Evolutionary conservation across 1,140 invertebrate species (phyloP).

Genomic region (Patella vulgata): DNA sequence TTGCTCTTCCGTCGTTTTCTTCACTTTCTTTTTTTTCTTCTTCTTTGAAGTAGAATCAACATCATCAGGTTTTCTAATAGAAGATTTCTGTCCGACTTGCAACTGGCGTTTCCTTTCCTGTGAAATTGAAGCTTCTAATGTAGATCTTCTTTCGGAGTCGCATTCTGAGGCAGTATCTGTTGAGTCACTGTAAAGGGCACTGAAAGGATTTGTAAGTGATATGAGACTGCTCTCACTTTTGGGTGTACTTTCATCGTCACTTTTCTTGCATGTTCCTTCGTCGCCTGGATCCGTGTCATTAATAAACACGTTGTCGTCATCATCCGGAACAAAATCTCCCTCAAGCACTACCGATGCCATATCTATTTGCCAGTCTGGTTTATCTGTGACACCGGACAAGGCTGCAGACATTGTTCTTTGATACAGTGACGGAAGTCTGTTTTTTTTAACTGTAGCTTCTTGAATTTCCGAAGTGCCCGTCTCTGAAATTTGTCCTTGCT

Average conservation of each 20-base stretch:
- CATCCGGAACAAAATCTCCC: constrained; percentile 2
- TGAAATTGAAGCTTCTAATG: background rate
- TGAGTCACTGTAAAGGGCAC: constrained; percentile 9
- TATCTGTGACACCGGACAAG: constrained; percentile 6
- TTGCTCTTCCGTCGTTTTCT: background rate
- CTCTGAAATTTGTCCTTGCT: background rate
- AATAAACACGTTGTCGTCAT: background rate
- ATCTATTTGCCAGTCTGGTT: constrained; percentile 1
- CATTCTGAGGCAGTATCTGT: constrained; percentile 13
- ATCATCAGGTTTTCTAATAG: background rate
- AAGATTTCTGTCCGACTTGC: background rate
- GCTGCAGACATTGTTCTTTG: constrained; percentile 15
- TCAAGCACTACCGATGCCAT: background rate
- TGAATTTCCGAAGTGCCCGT: background rate
- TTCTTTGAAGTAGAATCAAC: background rate
- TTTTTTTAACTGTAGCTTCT: background rate
- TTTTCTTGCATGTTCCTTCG: background rate
- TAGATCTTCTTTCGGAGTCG: background rate
- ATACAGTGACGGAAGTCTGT: constrained; percentile 10
- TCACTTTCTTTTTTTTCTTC: constrained; percentile 8
- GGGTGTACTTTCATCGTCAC: constrained; percentile 3
- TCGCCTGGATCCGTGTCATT: background rate
- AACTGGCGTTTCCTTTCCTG: background rate
- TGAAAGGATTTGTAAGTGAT: constrained; percentile 7
- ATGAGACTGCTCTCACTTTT: background rate